These are phyloP conservation scores for Clarias gariepinus DNA, from an alignment of 2,113 vertebrate species.

Conservation along the genomic window DNA sequence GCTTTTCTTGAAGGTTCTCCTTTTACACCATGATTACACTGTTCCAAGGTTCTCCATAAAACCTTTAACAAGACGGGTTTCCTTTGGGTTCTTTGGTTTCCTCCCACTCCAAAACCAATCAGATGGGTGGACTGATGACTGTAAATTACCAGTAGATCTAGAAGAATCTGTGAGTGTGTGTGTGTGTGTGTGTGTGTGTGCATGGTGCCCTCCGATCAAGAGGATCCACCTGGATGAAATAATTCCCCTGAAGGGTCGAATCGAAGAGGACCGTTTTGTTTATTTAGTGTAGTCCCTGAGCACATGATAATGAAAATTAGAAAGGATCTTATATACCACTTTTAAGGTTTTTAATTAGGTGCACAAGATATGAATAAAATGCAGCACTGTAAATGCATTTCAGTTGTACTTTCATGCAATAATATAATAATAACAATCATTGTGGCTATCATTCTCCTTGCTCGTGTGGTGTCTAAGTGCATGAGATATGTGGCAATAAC, in stretches of 20 bases:
- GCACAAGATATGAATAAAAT: not conserved
- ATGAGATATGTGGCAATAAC: not conserved
- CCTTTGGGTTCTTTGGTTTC: not conserved
- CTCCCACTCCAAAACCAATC: not conserved
- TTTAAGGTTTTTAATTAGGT: not conserved
- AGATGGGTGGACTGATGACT: not conserved
- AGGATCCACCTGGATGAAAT: not conserved
- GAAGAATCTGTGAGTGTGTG: not conserved
- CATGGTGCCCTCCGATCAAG: not conserved
- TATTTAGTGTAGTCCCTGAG: not conserved
- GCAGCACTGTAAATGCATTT: not conserved
- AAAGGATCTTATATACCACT: not conserved
- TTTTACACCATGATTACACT: not conserved
- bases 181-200: not conserved
- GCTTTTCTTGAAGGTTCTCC: not conserved
- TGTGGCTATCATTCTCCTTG: not conserved
- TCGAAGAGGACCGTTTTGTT: not conserved
- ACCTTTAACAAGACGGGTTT: not conserved
- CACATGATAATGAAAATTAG: not conserved
- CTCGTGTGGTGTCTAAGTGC: not conserved
- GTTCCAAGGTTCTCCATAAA: not conserved
- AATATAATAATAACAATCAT: not conserved
- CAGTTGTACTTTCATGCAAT: not conserved
- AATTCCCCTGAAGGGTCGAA: not conserved
- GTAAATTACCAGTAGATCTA: not conserved